These are phyloP conservation scores for Chironomus riparius DNA, from an alignment of 2,888 invertebrate species.

Conservation along the genomic window DNA sequence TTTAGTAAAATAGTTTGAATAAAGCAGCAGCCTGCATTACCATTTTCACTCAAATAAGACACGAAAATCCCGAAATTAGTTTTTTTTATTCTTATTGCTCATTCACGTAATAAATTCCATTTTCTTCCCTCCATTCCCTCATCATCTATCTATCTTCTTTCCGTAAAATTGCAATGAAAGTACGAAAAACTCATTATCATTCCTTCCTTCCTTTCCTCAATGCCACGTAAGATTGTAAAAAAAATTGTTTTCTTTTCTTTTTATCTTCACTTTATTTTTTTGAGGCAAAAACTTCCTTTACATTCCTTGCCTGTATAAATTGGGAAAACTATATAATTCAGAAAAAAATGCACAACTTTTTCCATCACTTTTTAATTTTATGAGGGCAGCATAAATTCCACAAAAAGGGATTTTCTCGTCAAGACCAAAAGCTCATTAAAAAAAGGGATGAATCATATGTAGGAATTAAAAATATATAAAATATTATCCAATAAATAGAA, in stretches of 20 bases:
- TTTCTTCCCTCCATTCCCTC: neutral
- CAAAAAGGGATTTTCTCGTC: too few relatives aligned
- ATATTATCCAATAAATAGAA: constrained; percentile 8
- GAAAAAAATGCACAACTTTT: neutral
- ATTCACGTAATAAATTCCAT: neutral
- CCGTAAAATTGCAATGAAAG: neutral
- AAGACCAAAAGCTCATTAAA: neutral
- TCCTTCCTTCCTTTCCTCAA: neutral
- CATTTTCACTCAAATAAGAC: neutral
- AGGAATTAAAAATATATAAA: neutral
- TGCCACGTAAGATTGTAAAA: neutral
- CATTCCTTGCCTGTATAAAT: neutral
- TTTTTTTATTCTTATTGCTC: neutral
- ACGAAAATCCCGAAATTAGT: neutral
- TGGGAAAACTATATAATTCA: neutral
- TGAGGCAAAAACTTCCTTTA: neutral
- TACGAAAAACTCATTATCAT: constrained; percentile 9
- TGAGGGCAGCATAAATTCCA: too few relatives aligned
- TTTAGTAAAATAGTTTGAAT: too few relatives aligned
- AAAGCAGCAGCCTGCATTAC: too few relatives aligned
- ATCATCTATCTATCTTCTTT: neutral
- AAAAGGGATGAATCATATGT: neutral
- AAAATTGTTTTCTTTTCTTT: neutral
- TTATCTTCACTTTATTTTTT: neutral
- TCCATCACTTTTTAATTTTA: too few relatives aligned